Conservation (phyloP, 2,113 vertebrate species). For the Mastomys natalensis region DNA sequence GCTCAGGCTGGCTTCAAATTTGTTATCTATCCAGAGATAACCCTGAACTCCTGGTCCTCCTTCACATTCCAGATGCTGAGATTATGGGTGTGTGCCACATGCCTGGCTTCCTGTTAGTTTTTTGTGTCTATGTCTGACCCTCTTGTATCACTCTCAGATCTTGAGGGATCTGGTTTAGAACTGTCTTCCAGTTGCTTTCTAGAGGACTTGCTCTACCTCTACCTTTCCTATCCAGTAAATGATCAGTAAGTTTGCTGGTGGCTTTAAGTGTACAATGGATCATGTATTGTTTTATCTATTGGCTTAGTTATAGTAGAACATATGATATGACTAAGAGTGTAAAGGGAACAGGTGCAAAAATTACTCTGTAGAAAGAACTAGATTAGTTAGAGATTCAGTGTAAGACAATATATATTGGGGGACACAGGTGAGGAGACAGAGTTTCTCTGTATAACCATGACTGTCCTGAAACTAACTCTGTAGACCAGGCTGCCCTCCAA, state of each 20-base stretch:
- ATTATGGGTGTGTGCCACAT: neutral
- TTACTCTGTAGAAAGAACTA: neutral
- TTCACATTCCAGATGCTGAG: neutral
- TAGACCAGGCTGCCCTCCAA: neutral
- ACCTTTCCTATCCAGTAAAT: conserved; percentile 50
- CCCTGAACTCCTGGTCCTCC: neutral
- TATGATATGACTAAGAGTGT: neutral
- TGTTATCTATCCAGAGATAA: neutral
- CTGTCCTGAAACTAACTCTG: neutral
- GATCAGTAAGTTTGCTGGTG: conserved; percentile 1
- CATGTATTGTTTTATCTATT: conserved; percentile 11
- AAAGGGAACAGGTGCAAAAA: neutral
- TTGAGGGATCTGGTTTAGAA: conserved; percentile 23
- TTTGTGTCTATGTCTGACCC: conserved; percentile 28
- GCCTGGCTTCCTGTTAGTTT: neutral
- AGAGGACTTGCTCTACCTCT: neutral
- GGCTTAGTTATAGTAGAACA: conserved; percentile 23
- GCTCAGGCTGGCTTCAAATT: neutral
- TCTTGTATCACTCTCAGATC: neutral
- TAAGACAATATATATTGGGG: neutral
- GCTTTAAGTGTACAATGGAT: neutral
- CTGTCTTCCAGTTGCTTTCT: conserved; percentile 1
- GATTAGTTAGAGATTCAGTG: neutral
- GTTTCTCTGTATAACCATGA: neutral
- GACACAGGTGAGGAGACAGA: neutral